phyloP scores from a whole-genome alignment of 2,113 vertebrate genomes.

The Choloepus hoffmanni region DNA sequence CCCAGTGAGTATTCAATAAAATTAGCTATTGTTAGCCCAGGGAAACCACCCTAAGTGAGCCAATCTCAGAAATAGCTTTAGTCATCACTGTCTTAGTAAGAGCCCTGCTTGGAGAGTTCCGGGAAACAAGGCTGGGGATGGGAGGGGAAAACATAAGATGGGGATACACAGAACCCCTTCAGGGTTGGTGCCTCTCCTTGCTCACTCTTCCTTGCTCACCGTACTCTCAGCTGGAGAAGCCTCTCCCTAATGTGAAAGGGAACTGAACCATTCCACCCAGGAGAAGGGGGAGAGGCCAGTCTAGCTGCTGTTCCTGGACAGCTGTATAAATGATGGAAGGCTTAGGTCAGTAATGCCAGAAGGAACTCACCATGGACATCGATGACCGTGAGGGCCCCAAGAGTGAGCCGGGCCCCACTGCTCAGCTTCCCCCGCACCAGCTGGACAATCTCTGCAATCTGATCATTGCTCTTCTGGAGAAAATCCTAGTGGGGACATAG shows the following conservation, averaged over 20 bases:
- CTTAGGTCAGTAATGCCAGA: neutral
- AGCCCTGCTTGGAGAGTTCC: neutral
- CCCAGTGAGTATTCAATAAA: neutral
- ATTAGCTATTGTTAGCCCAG: neutral
- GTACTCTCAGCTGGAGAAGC: neutral
- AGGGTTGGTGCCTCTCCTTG: neutral
- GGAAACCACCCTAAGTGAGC: neutral
- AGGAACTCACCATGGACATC: conserved; percentile 93
- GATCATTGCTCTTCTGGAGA: conserved; percentile 91
- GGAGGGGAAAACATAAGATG: neutral
- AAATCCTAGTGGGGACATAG: conserved; percentile 87
- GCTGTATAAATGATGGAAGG: neutral
- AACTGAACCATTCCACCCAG: neutral
- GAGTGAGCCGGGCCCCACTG: conserved; percentile 92
- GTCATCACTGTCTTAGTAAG: neutral
- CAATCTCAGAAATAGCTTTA: neutral
- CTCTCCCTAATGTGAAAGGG: neutral
- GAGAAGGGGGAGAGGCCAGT: neutral
- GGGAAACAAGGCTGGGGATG: neutral
- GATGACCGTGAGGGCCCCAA: conserved; percentile 94
- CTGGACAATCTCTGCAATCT: conserved; percentile 94
- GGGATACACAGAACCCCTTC: neutral
- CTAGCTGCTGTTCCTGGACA: neutral
- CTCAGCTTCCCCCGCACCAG: conserved; percentile 94
- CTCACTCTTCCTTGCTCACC: neutral